phyloP scores from a whole-genome alignment of 1,140 invertebrate species.

The Aphaenogaster floridana region DNA sequence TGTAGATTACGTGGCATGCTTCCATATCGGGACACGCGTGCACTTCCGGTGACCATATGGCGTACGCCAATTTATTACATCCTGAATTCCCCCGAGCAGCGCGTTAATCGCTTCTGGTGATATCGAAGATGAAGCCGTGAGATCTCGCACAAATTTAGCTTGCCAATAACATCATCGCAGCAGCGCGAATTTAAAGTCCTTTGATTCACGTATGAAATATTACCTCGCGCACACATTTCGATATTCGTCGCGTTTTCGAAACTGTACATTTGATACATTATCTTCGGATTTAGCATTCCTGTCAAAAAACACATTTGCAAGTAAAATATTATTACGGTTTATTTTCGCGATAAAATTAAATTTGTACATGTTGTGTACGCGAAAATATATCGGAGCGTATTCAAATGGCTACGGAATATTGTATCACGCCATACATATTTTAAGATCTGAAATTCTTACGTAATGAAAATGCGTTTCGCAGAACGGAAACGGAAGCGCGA shows the following conservation, averaged over 20 bases:
- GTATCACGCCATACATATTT: neutral
- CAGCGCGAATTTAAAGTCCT: neutral
- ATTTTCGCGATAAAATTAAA: slow-evolving; percentile 29
- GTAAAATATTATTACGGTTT: slow-evolving; percentile 28
- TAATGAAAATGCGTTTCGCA: slow-evolving; percentile 5
- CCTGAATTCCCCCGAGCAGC: slow-evolving; percentile 41
- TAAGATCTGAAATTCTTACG: neutral
- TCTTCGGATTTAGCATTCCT: neutral
- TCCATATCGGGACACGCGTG: slow-evolving; percentile 35
- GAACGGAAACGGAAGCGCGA: neutral
- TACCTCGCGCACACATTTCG: neutral
- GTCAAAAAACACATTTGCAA: neutral
- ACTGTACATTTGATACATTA: neutral
- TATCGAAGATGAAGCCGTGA: slow-evolving; percentile 37
- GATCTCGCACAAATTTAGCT: slow-evolving; percentile 37
- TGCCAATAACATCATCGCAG: slow-evolving; percentile 10
- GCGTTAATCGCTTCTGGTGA: slow-evolving; percentile 49
- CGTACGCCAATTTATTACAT: slow-evolving; percentile 52
- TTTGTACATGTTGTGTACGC: neutral
- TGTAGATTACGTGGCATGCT: slow-evolving; percentile 41
- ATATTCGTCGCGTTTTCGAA: neutral
- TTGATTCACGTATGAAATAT: slow-evolving; percentile 12
- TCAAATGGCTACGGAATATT: slow-evolving; percentile 2
- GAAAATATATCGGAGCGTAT: neutral
- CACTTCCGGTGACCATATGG: slow-evolving; percentile 48